Base-by-base conservation (phyloP, 2,113 vertebrate species). In the Calyptommatus sinebrachiatus region DNA sequence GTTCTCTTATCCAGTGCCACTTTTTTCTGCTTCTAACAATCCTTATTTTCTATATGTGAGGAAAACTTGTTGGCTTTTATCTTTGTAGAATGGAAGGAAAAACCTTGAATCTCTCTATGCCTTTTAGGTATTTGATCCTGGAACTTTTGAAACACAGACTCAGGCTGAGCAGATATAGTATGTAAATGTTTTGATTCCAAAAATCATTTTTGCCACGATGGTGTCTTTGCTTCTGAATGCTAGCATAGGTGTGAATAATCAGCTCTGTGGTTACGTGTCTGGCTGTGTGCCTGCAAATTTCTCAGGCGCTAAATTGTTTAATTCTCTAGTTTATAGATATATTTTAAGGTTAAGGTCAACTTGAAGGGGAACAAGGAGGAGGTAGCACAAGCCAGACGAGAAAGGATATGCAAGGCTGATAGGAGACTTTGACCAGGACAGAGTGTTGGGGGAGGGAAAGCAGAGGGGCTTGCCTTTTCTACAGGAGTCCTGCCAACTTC, bases 241-340 rank as follows among this genome's bases (percentile, higher is more conserved):
- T 84, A 66, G 75, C 31, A 83, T 82, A 48, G 48, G 79, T 1
- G 65, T 91, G 86, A 83, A 84, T 83, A 85, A 90, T 88, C 84
- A 85, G 41, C 83, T 86, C 75, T 31, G 81, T 63, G 53, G 65
- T 82, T 85, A 79, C 71, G 65, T 0, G 0, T 46, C 76, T 84
- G 60, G 88, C 85, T 79, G 61, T 74, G 70, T 88, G 85, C 82
- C 82, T 9, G 41, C 83, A 75, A 87, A 77, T 89, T 91, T 93
- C 81, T 81, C 85, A 88, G 83, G 5, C 81, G 61, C 74, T 83
- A 89, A 91, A 86, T 82, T 86, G 84, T 88, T 88, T 74, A 74
- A 71, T 82, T 85, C 83, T 69, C 69, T 84, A 57, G 66, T 87
- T 71, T 84, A 83, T 16, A 78, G 68, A 77, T 0, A 0, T 48